Conservation (phyloP, 2,113 vertebrate species). For the Tragelaphus strepsiceros region DNA sequence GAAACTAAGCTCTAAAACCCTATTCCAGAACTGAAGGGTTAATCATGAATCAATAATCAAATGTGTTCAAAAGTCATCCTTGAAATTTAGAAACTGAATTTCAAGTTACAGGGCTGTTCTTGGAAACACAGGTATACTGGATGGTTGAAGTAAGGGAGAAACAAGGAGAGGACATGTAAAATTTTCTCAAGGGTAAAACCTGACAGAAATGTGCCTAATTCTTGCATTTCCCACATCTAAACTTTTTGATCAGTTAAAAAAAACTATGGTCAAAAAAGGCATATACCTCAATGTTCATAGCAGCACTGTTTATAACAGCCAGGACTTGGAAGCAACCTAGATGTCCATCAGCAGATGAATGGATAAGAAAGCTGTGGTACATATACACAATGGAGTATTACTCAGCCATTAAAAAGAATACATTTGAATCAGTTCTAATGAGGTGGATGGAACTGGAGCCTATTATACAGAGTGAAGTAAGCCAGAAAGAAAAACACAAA, state of each 20-base stretch:
- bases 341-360: too few relatives aligned
- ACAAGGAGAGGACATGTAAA: neutral
- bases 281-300: too few relatives aligned
- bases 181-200: neutral
- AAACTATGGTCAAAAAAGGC: neutral
- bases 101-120: neutral
- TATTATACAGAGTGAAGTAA: too few relatives aligned
- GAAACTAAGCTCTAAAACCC: neutral
- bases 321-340: too few relatives aligned
- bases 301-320: too few relatives aligned
- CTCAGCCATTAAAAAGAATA: too few relatives aligned
- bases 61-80: neutral
- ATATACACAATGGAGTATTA: too few relatives aligned
- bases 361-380: too few relatives aligned
- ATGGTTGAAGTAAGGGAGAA: neutral
- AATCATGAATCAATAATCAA: neutral
- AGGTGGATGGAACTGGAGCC: too few relatives aligned
- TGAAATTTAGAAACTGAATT: slow-evolving; percentile 14
- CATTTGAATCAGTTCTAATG: too few relatives aligned
- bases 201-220: neutral
- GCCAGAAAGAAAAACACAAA: too few relatives aligned
- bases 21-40: neutral
- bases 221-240: slow-evolving; percentile 5
- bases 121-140: neutral
- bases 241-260: neutral